Base-by-base conservation (phyloP, 2,797 vertebrate species). In the Eulemur rubriventer region DNA sequence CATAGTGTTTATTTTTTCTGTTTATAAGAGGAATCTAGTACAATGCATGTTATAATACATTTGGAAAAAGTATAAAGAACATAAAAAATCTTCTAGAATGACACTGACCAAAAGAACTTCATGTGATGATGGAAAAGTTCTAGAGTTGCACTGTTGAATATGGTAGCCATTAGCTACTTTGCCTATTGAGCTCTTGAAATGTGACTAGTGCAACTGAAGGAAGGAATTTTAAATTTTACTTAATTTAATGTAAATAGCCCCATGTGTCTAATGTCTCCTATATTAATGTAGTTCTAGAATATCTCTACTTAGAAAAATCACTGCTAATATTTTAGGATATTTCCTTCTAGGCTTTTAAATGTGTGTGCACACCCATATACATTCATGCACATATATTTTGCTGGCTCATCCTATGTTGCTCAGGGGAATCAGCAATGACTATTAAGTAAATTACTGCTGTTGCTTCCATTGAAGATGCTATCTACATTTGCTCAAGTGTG, bases 21-120 rank as follows among this genome's bases (percentile, higher is more conserved):
- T 75, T 82, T 86, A 20, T 75, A 83, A 73, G 86, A 87, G 48
- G 30, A 91, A 84, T 78, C n/a, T 61, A 73, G 76, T 97, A 86
- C 75, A 95, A 72, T 93, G 80, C 72, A 84, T 92, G 82, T 89
- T 93, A 48, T 81, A 96, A 96, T 80, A 79, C 35, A 76, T 82
- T 96, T 95, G 57, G 67, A 73, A 88, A 90, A 93, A 81, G 50
- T 85, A 80, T 69, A n/a, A 82, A 59, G 57, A 91, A 81, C 17
- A 18, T 86, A 43, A 18, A 30, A 55, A 76, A 38, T 92, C 46
- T 82, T 89, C 24, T 91, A 93, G 38, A 92, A 75, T 1, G 48
- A 28, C 69, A 73, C n/a, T 75, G 2, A 61, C 30, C 48, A 33
- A 86, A 84, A 91, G 70, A 86, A 67, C 73, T 94, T 91, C 69